Evolutionary conservation across 2,888 invertebrate genomes (phyloP).

Genomic region (Elgonia sp.): DNA sequence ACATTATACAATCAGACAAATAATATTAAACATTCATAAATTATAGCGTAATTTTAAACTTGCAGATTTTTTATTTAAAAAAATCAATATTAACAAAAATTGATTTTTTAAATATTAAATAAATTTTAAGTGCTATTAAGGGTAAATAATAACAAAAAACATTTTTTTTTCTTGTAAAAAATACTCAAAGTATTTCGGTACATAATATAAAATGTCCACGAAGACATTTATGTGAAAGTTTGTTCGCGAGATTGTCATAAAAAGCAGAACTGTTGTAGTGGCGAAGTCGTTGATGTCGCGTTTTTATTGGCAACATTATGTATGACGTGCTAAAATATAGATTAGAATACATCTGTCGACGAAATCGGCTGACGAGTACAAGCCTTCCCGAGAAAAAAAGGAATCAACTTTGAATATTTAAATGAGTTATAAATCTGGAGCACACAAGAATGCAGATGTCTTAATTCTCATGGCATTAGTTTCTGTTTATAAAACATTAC

Average conservation of each 20-base stretch:
- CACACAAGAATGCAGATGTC: conserved; percentile 43
- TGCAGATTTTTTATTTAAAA: no score
- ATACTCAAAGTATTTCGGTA: not conserved
- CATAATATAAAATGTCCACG: not conserved
- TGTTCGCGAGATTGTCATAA: conserved; percentile 4
- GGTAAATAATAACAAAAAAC: no score
- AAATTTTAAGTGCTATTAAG: no score
- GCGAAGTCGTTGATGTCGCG: conserved; percentile 7
- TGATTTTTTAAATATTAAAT: no score
- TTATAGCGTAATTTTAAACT: no score
- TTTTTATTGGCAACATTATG: conserved; percentile 37
- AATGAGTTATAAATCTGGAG: conserved; percentile 46
- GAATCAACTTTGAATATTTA: conserved; percentile 14
- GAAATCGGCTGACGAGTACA: not conserved
- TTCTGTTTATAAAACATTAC: conserved; percentile 33
- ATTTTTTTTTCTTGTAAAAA: no score
- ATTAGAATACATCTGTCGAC: conserved; percentile 15
- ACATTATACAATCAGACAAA: no score
- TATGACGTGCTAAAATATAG: conserved; percentile 39
- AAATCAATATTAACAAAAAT: no score
- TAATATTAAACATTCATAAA: no score
- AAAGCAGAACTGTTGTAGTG: not conserved
- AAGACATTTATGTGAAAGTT: conserved; percentile 10
- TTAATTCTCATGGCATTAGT: conserved; percentile 41
- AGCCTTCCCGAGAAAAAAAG: not conserved